Base-by-base conservation (phyloP, 2,113 vertebrate species). In the Rhipidura dahli region DNA sequence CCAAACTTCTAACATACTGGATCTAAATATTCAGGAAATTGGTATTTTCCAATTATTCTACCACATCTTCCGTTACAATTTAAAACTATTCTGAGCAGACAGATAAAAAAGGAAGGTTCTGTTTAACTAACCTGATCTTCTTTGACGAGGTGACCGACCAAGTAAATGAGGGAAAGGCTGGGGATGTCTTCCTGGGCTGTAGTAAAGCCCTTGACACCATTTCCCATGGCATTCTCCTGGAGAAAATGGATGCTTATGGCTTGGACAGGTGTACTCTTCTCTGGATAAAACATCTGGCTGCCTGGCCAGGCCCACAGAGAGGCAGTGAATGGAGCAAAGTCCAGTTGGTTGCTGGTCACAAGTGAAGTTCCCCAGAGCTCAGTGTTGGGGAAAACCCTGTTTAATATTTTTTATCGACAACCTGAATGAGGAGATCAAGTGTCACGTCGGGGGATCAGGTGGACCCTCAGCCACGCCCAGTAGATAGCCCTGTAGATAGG, bases 351-450 rank as follows among this genome's bases (percentile, higher is more conserved):
- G 20, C 61, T 17, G 7, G 39, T 53, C 39, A 53, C 3, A 75
- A 45, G 53, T 60, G 39, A 39, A 22, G 15, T 3, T 82, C 3
- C 7, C 33, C 33, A 51, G n/a, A 66, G 16, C 11, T 68, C 53
- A 26, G 14, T 20, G 21, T 0, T 30, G 33, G 28, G 16, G 13
- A 24, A 8, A n/a, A 11, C 1, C 2, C 13, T 20, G 13, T 33
- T 66, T 39, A 30, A 24, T n/a, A 53, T 39, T n/a, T 73, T 73
- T 60, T 24, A 30, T 17, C 0, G 1, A 39, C n/a, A 51, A 12
- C 10, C 22, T 60, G 45, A 65, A 30, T 45, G 15, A 66, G 13
- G 16, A 2, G 13, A 51, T 28, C 6, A 42, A 66, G 23, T 37
- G 27, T n/a, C n/a, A n/a, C n/a, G n/a, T n/a, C n/a, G n/a, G n/a